Percentiles rank a stretch among this genome's conserved stretches.
Evolutionary conservation across 2,113 vertebrate species (phyloP).

Genomic region (Pogonocichla stellata): DNA sequence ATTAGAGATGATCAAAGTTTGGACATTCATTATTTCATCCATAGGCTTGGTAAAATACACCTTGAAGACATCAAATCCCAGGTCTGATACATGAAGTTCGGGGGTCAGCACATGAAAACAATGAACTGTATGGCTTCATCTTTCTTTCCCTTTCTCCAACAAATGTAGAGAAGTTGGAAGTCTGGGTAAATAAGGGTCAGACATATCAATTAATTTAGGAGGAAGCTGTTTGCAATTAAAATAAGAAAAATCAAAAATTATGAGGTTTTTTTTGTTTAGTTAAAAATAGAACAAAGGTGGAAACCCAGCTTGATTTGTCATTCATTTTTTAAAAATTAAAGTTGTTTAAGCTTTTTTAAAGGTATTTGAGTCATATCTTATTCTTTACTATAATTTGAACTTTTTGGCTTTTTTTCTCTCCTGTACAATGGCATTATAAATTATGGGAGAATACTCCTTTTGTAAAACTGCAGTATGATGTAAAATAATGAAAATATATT

Average conservation of each 20-base stretch:
- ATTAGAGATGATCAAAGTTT: neutral
- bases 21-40: neutral
- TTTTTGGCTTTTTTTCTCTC: neutral
- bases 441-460: neutral
- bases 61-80: neutral
- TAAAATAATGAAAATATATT: slow-evolving; percentile 28
- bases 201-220: neutral
- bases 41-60: neutral
- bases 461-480: neutral
- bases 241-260: neutral
- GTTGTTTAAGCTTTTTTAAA: neutral
- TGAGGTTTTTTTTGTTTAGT: neutral
- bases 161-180: neutral
- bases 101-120: neutral
- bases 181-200: neutral
- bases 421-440: neutral
- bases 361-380: neutral
- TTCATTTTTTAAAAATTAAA: neutral
- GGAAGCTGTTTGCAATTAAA: neutral
- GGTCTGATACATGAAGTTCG: neutral
- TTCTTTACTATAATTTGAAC: neutral
- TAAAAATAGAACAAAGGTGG: neutral
- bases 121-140: neutral
- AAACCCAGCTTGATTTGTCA: neutral
- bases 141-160: neutral